phyloP scores from a whole-genome alignment of 92 coral and sea anemone species.

The Epizoanthus scotinus region DNA sequence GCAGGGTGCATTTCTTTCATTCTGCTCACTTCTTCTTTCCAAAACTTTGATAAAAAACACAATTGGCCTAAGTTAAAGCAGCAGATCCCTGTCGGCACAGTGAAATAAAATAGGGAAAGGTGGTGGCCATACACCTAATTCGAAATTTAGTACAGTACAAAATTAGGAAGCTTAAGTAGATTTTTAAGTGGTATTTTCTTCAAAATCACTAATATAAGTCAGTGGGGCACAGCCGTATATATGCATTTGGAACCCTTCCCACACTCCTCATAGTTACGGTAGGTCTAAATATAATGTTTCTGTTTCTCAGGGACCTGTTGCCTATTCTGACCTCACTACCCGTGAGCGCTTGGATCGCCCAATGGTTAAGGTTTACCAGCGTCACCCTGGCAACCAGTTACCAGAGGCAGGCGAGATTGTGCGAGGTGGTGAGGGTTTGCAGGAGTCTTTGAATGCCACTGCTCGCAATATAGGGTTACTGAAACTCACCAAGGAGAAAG shows the following conservation, averaged over 20 bases:
- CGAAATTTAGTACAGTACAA: too few relatives aligned
- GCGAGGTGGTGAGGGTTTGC: constrained; percentile 83
- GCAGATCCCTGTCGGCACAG: too few relatives aligned
- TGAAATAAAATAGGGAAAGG: too few relatives aligned
- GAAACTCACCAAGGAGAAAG: constrained; percentile 79
- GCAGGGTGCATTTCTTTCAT: too few relatives aligned
- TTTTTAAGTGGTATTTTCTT: too few relatives aligned
- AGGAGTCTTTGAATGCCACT: constrained; percentile 93
- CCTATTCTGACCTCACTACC: constrained; percentile 96
- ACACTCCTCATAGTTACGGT: too few relatives aligned
- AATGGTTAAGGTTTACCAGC: constrained; percentile 79
- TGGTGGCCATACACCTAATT: too few relatives aligned
- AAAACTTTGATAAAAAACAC: background rate
- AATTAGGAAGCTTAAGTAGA: too few relatives aligned
- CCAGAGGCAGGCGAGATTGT: constrained; percentile 96
- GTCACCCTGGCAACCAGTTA: constrained; percentile 98
- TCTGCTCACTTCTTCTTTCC: background rate
- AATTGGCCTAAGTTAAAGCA: too few relatives aligned
- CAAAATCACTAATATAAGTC: too few relatives aligned
- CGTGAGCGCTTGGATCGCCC: constrained; percentile 98
- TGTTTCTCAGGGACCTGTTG: constrained; percentile 83
- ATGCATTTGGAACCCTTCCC: too few relatives aligned
- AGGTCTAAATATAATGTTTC: background rate
- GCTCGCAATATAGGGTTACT: constrained; percentile 94
- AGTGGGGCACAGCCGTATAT: too few relatives aligned